A percentile compares a stretch with the other conserved stretches of the same genome.
Conservation (phyloP, 2,797 vertebrate species). For the Anableps anableps region DNA sequence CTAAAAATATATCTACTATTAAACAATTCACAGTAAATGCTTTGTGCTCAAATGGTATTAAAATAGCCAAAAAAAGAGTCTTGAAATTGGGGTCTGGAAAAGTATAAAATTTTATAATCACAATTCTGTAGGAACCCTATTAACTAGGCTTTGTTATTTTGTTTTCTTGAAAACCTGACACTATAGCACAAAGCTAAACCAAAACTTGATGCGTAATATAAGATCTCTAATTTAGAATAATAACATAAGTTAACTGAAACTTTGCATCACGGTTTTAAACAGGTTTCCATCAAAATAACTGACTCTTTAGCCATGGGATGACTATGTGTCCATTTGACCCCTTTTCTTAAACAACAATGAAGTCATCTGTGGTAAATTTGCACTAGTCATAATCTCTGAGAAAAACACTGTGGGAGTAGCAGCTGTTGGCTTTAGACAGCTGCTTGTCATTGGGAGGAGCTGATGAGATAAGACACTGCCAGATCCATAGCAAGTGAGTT, state of each 20-base stretch:
- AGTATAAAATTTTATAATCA: too few species aligned
- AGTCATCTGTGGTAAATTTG: not conserved
- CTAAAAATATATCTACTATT: not conserved
- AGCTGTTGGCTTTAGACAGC: constrained; percentile 52
- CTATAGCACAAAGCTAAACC: not conserved
- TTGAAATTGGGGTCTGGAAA: too few species aligned
- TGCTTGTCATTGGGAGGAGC: constrained; percentile 46
- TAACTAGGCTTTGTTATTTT: not conserved
- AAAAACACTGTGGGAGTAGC: constrained; percentile 8
- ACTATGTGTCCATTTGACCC: not conserved
- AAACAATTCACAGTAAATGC: not conserved
- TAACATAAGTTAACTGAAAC: not conserved
- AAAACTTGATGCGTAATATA: not conserved
- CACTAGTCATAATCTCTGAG: constrained; percentile 6
- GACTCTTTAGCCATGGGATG: too few species aligned
- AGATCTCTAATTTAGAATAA: not conserved
- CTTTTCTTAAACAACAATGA: constrained; percentile 7
- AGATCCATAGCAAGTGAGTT: not conserved
- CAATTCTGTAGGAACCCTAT: too few species aligned
- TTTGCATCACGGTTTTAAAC: too few species aligned
- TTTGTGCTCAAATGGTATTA: not conserved
- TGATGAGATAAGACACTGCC: constrained; percentile 30
- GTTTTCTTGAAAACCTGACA: not conserved
- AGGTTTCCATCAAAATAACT: not conserved
- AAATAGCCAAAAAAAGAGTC: too few species aligned